These are phyloP conservation scores for Sciaenops ocellatus DNA, from an alignment of 2,797 vertebrate species.

Conservation along the genomic window DNA sequence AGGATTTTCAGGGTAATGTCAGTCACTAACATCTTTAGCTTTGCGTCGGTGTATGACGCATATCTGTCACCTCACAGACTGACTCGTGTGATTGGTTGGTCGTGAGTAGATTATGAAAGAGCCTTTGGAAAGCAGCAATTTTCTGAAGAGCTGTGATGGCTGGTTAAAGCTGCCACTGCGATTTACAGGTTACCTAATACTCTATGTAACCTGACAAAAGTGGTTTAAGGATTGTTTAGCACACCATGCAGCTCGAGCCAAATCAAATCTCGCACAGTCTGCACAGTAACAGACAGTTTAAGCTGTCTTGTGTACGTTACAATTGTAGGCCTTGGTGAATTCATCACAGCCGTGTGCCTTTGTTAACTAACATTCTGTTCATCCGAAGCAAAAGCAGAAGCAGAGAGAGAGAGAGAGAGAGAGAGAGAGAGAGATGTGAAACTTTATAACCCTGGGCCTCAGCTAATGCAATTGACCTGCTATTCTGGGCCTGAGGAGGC, in stretches of 20 bases:
- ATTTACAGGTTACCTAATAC: constrained; percentile 79
- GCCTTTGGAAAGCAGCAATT: constrained; percentile 59
- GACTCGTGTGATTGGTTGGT: constrained; percentile 60
- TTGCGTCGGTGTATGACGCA: constrained; percentile 56
- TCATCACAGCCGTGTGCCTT: constrained; percentile 35
- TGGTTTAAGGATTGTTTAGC: constrained; percentile 57
- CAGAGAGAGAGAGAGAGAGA: constrained; percentile 12
- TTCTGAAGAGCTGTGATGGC: constrained; percentile 60
- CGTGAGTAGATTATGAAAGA: constrained; percentile 64
- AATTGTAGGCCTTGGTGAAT: constrained; percentile 17
- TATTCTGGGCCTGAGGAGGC: constrained; percentile 81
- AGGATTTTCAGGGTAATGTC: constrained; percentile 28
- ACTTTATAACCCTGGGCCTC: constrained; percentile 80
- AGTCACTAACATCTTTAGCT: constrained; percentile 31
- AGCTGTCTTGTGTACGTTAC: constrained; percentile 29
- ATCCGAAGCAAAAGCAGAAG: constrained; percentile 46
- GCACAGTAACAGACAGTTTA: constrained; percentile 3
- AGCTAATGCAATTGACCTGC: constrained; percentile 84
- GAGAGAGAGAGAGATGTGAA: constrained; percentile 65
- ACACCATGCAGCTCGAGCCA: constrained; percentile 32
- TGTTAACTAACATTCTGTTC: constrained; percentile 64
- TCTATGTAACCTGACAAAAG: constrained; percentile 66
- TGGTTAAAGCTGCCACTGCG: constrained; percentile 49
- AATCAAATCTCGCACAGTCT: constrained; percentile 51
- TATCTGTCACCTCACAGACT: constrained; percentile 38